Conservation (phyloP, 2,113 vertebrate species). For the Sylvietta virens region DNA sequence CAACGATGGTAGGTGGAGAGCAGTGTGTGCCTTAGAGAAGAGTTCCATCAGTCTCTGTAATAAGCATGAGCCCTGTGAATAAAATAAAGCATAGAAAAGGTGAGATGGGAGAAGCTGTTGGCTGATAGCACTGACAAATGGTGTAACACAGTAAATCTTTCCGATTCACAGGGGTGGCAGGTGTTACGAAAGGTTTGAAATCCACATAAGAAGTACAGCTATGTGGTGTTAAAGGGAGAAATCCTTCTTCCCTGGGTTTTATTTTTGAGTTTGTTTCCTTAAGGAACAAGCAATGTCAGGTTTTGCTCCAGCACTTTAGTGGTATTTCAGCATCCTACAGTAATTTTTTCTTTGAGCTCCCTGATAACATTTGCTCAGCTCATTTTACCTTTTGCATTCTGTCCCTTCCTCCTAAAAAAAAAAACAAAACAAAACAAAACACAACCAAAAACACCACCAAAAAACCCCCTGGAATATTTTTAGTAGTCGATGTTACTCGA, state of each 20-base stretch:
- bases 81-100: background rate
- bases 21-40: background rate
- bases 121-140: background rate
- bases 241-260: background rate
- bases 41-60: background rate
- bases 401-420: background rate
- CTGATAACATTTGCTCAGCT: background rate
- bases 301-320: background rate
- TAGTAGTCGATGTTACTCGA: background rate
- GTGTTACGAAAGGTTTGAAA: background rate
- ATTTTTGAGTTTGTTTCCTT: background rate
- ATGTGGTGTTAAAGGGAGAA: background rate
- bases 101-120: background rate
- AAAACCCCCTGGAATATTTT: background rate
- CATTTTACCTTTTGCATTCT: background rate
- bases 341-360: background rate
- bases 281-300: background rate
- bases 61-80: background rate
- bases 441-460: background rate
- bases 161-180: background rate
- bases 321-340: background rate
- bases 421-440: background rate
- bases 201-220: background rate
- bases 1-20: slow-evolving; percentile 65
- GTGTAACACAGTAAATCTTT: background rate